A percentile compares a stretch with the other conserved stretches of the same genome.
Evolutionary conservation across 1,140 invertebrate species (phyloP).

Genomic region (Solenopsis fugax): DNA sequence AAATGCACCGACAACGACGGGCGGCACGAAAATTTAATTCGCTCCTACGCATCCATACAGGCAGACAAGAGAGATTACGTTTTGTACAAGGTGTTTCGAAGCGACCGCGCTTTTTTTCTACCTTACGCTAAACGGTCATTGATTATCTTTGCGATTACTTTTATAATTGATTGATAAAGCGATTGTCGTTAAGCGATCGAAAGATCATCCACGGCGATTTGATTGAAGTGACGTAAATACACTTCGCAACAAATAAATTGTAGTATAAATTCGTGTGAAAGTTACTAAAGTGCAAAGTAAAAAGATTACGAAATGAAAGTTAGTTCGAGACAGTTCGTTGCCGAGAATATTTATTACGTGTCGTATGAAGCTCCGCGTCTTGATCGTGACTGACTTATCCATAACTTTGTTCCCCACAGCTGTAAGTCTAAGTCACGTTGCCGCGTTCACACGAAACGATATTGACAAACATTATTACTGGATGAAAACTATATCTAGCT

Average conservation of each 20-base stretch:
- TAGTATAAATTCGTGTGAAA: background rate
- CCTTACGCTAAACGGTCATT: background rate
- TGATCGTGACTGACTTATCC: background rate
- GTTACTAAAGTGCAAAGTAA: background rate
- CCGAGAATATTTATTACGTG: background rate
- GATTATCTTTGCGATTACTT: conserved; percentile 13
- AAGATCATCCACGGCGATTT: background rate
- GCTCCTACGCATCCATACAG: background rate
- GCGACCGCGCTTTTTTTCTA: background rate
- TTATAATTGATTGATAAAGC: background rate
- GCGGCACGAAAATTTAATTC: conserved; percentile 53
- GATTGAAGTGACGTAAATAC: background rate
- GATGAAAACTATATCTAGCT: background rate
- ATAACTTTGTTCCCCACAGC: background rate
- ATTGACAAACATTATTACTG: background rate
- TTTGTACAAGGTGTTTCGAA: background rate
- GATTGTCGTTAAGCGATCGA: background rate
- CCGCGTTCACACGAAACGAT: background rate
- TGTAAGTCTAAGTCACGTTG: background rate
- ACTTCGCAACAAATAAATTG: background rate
- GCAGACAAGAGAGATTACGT: background rate
- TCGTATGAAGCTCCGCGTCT: background rate
- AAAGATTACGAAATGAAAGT: background rate
- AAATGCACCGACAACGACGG: conserved; percentile 67
- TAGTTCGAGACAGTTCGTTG: background rate